Evolutionary conservation across 2,888 invertebrate species (phyloP).

Genomic region (Scelioninae gen. 1): DNA sequence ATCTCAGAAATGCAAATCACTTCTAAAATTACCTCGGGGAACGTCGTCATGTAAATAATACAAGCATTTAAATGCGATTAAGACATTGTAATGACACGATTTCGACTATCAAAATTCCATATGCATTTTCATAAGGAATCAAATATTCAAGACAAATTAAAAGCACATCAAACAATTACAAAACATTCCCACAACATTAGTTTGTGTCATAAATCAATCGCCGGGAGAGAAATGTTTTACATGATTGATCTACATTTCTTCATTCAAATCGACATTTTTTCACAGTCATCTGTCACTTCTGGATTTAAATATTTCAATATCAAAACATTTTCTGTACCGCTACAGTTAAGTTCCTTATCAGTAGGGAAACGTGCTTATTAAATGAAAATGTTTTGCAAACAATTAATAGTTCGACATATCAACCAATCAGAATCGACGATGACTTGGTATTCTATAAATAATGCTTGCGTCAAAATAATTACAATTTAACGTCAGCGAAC

Average conservation of each 20-base stretch:
- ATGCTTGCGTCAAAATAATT: slow-evolving; percentile 59
- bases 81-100: slow-evolving; percentile 16
- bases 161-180: slow-evolving; percentile 41
- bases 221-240: slow-evolving; percentile 18
- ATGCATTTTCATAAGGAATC: slow-evolving; percentile 7
- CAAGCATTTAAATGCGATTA: slow-evolving; percentile 32
- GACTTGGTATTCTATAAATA: slow-evolving; percentile 61
- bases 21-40: slow-evolving; percentile 43
- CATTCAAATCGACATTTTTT: slow-evolving; percentile 27
- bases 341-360: slow-evolving; percentile 30
- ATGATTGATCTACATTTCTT: slow-evolving; percentile 45
- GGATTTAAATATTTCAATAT: slow-evolving; percentile 28
- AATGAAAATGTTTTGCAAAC: slow-evolving; percentile 56
- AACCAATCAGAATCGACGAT: slow-evolving; percentile 39
- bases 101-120: background rate
- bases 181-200: slow-evolving; percentile 36
- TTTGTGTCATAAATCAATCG: slow-evolving; percentile 37
- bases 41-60: slow-evolving; percentile 28
- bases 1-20: slow-evolving; percentile 62
- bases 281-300: slow-evolving; percentile 36
- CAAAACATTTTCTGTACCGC: slow-evolving; percentile 42
- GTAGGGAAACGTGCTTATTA: slow-evolving; percentile 46
- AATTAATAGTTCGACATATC: slow-evolving; percentile 42
- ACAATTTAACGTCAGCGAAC: slow-evolving; percentile 46
- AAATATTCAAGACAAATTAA: slow-evolving; percentile 38